Conservation (phyloP, 2,888 invertebrate species). For the Lithophane leautieri region DNA sequence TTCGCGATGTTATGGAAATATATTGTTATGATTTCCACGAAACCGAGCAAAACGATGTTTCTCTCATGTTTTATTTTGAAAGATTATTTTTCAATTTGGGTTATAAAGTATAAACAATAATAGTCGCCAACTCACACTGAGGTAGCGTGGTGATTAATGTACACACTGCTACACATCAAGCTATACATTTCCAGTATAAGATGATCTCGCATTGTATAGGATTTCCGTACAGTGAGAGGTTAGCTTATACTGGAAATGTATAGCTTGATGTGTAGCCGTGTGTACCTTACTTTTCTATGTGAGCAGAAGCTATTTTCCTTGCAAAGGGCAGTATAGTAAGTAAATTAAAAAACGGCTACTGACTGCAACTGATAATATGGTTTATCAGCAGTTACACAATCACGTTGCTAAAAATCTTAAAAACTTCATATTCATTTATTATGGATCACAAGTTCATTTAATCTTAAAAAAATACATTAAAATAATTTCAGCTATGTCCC, state of each 20-base stretch:
- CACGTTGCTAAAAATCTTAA: neutral
- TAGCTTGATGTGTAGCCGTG: too few relatives aligned
- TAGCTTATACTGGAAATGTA: too few relatives aligned
- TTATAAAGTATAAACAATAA: slow-evolving; percentile 1
- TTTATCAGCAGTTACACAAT: neutral
- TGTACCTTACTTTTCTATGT: neutral
- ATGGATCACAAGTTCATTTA: too few relatives aligned
- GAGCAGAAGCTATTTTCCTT: neutral
- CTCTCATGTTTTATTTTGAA: slow-evolving; percentile 25
- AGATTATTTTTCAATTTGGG: neutral
- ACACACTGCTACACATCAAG: too few relatives aligned
- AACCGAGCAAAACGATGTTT: slow-evolving; percentile 8
- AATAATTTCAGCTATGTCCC: neutral
- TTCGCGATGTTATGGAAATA: neutral
- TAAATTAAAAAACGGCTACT: neutral
- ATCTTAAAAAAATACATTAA: neutral
- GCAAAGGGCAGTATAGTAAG: neutral
- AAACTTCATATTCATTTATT: neutral
- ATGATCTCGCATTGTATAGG: too few relatives aligned
- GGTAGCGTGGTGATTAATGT: neutral
- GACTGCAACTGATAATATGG: neutral
- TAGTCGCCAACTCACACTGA: neutral
- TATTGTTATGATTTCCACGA: slow-evolving; percentile 19
- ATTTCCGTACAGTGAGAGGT: too few relatives aligned
- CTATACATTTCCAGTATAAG: too few relatives aligned